Evolutionary conservation across 2,113 vertebrate genomes (phyloP), one percentile per base, ranked within the genome.

Genomic region (Cathartes aura): DNA sequence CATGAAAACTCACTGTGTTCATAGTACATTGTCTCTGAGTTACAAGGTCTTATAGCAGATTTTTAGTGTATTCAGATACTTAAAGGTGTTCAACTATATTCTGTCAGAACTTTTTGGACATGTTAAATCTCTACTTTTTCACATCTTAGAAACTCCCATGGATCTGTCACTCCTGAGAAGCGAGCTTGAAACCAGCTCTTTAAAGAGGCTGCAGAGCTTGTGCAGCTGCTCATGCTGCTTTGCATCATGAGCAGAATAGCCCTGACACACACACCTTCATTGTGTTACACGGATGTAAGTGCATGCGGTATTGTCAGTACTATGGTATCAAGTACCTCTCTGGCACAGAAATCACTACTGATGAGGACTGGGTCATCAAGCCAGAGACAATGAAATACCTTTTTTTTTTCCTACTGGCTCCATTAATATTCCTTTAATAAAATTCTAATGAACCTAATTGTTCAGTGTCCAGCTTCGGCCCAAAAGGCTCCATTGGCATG

Each of bases 1-100:
- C 72, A 70, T 80, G 89, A 72, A 89, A 58, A 56, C 60, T 56
- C 29, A 22, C 59, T 56, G 24, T 42, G 58, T 87, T 96, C 71
- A 81, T 58, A 87, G 72, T 67, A 88, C 82, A 76, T 91, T 95
- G 76, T 91, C 80, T 71, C 84, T 68, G 40, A 94, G 68, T 91
- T 94, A 95, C 22, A 79, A 74, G 40, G 58, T 62, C 72, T 95
- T 72, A 94, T 75, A 80, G 89, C 47, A 91, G 67, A 62, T 76
- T 95, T 89, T 91, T 76, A 87, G 80, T 66, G 56, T 58, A 76
- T 92, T 92, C 66, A 47, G 78, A 75, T 42, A 52, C 23, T 82
- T 82, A 64, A 84, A 79, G 30, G 24, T 40, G 15, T 71, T 68
- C 85, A 60, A 2, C 24, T 87, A 30, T 56, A 66, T 88, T 93